Evolutionary conservation across 1,140 invertebrate species (phyloP).

Genomic region (Aphidius gifuensis): DNA sequence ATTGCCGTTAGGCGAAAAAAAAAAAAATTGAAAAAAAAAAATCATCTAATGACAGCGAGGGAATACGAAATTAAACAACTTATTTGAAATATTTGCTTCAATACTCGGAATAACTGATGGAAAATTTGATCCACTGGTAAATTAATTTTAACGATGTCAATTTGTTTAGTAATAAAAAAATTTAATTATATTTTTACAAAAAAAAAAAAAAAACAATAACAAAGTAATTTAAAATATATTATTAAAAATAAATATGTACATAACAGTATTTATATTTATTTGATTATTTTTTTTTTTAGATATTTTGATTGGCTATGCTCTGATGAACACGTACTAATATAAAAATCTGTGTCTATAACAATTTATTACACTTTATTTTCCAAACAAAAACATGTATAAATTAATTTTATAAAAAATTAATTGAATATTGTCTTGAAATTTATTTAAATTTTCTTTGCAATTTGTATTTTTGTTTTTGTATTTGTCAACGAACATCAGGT

Average conservation of each 20-base stretch:
- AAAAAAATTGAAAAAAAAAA: conserved; percentile 12
- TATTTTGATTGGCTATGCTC: conserved; percentile 8
- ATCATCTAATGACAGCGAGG: background rate
- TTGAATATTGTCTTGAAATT: too few species aligned
- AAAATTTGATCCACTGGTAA: too few species aligned
- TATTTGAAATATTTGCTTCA: too few species aligned
- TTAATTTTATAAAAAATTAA: too few species aligned
- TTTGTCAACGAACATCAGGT: too few species aligned
- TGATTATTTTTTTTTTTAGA: background rate
- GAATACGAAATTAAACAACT: too few species aligned
- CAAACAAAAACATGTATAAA: too few species aligned
- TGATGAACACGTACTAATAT: background rate
- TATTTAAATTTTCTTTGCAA: too few species aligned
- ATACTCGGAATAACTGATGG: too few species aligned
- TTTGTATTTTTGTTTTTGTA: too few species aligned
- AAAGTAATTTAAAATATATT: conserved; percentile 3
- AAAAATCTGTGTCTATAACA: too few species aligned
- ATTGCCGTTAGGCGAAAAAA: conserved; percentile 19
- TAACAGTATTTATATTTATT: background rate
- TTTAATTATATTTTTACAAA: conserved; percentile 18
- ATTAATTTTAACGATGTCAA: background rate
- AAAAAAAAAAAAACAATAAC: background rate
- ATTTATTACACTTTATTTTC: too few species aligned
- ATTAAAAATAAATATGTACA: background rate
- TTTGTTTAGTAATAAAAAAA: background rate